Percentiles rank a stretch among this genome's conserved stretches.
Conservation (phyloP, 2,113 vertebrate genomes). For the Tachuris rubrigastra region DNA sequence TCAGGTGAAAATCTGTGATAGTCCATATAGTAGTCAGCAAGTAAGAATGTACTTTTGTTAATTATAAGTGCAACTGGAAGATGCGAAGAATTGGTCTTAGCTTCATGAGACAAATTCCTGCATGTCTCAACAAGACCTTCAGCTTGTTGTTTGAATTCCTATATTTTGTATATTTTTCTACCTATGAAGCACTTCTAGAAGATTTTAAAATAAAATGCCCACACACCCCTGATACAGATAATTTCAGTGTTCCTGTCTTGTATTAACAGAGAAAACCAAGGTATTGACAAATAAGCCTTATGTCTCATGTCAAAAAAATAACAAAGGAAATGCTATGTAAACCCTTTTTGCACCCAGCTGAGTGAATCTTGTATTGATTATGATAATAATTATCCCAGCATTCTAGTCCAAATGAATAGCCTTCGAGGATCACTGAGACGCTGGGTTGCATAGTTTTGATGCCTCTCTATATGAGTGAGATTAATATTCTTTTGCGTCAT, state of each 20-base stretch:
- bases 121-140: not conserved
- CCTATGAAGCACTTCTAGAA: not conserved
- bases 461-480: not conserved
- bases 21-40: not conserved
- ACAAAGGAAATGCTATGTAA: not conserved
- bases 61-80: not conserved
- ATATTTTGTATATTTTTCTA: not conserved
- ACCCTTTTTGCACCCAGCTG: not conserved
- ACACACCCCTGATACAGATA: not conserved
- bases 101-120: not conserved
- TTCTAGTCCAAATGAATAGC: not conserved
- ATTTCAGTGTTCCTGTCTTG: not conserved
- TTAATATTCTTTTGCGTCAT: not conserved
- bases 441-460: not conserved
- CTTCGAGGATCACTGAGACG: not conserved
- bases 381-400: not conserved
- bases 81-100: not conserved
- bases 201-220: not conserved
- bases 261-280: not conserved
- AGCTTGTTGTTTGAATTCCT: not conserved
- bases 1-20: not conserved
- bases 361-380: conserved; percentile 6
- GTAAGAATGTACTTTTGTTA: not conserved
- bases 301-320: not conserved
- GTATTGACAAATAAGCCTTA: not conserved